Base-by-base conservation (phyloP, 1,140 invertebrate species). In the Formica selysi region DNA sequence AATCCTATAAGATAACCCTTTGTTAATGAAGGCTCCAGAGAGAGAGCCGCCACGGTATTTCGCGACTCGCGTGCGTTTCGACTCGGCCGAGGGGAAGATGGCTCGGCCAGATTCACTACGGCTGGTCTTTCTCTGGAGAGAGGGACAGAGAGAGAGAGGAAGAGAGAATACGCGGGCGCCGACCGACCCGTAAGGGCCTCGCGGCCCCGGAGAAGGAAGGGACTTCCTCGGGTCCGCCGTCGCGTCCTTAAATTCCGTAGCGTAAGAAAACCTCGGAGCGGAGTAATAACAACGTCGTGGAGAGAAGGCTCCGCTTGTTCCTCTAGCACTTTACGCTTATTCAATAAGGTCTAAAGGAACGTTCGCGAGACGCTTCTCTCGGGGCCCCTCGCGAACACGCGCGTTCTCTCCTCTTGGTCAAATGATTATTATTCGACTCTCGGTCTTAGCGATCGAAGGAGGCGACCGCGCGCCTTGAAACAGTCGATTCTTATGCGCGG, bases 1-100 rank as follows among this genome's bases (percentile, higher is more conserved):
- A 89, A 87, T 90, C 88, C 81, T 90, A 90, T 90, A 90, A 90
- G 89, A 86, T 74, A 90, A 90, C 51, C 70, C 89, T 90, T 90
- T 90, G 88, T 90, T 90, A 90, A 90, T 90, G 89, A 90, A 90
- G 88, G 85, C 48, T 32, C 51, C 81, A 44, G 38, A 74, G 51
- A 74, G 32, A 29, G 13, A 88, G 36, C 54, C 32, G 16, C 61
- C 26, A 51, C 62, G 59, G 87, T 85, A 76, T 89, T 89, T 89
- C 87, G 88, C 88, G 88, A 89, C 87, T 89, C 84, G 88, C 88
- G 83, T 89, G 87, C 88, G 76, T 89, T 89, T 89, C 87, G 76
- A 89, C 64, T 80, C 64, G 62, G 62, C 84, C 54, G 57, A 73
- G 67, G 10, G 83, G 84, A 86, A 89, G 88, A 89, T 86, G 88